Base-by-base conservation (phyloP, 1,140 invertebrate species). In the Drosophila equinoxialis region DNA sequence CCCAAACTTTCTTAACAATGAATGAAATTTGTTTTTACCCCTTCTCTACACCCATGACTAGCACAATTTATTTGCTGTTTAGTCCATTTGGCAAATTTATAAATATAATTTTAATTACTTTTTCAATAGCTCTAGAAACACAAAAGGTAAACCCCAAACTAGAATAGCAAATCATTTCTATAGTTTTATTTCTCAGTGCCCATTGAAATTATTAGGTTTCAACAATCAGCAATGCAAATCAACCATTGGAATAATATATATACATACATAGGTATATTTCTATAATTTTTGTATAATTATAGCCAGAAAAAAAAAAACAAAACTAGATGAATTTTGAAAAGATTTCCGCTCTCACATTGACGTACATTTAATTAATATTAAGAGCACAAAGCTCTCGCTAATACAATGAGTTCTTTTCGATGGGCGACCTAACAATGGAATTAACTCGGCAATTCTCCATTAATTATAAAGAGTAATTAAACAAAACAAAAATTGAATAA, bases 381-480 rank as follows among this genome's bases (percentile, higher is more conserved):
- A 51, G 45, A 51, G 45, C 17, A 51, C 45, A 51, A 51, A 51
- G 45, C 45, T 23, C 8, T 51, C 45, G 17, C 6, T 51, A 51
- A 51, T 51, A 51, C 45, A 51, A 51, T 51, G 45, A 51, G 45
- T 48, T 48, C 45, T 48, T 48, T 48, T 48, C 45, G 45, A 48
- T 10, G 20, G 17, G 45, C 17, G 8, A 10, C 45, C 45, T 23
- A 51, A 23, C 45, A 51, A 20, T 23, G 10, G 17, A 13, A 11
- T 23, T 20, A 20, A 51, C 23, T 51, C 8, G 45, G 7, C 45
- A 61, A 76, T 76, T 70, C 76, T 65, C 73, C 65, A 70, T 76
- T 77, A 77, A 76, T 76, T 77, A 76, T 76, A 70, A 39, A 51
- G 35, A 75, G 58, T 59, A 75, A 75, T 75, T 75, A 76, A 76